Base-by-base conservation (phyloP, 2,113 vertebrate species). In the Capricornis sumatraensis region DNA sequence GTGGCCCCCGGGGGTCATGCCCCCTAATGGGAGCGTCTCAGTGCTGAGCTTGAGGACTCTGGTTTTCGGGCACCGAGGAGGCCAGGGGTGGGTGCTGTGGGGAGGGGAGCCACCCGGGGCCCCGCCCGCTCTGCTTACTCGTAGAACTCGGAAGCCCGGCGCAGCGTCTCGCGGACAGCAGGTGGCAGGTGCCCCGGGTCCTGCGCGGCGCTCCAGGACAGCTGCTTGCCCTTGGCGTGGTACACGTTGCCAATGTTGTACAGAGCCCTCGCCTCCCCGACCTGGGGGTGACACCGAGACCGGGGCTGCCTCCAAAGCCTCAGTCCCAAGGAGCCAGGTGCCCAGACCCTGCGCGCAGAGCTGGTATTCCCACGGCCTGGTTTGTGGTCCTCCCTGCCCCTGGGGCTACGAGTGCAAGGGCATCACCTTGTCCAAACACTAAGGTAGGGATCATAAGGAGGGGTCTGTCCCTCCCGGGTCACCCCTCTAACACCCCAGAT, bases 231-330 rank as follows among this genome's bases (percentile, higher is more conserved):
- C 97, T 99, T 99, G 14, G 99, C 99, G 3, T 99, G 99, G 98
- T 99, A 99, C 96, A 99, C 99, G 1, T 99, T 99, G 16, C 99
- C 99, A 1, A 99, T 99, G 94, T 99, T 99, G 97, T 99, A 99
- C 57, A 99, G 98, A 0, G 99, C 99, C 96, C 99, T 98, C 7
- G 99, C 99, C 98, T 99, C 99, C 47, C 99, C 99, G 0, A 99
- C 99, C 99, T 99, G 74, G 50, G 15, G 45, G 89, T 19, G 6
- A 43, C 55, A 67, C 19, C 7, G 0, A 27, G 30, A 15, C 25
- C 7, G 28, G 17, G 23, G 0, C 7, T 1, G 3, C 10, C 52
- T n/a, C 55, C 16, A 4, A 1, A 53, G 47, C 1, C 7, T 0
- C 3, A 19, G 16, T 28, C n/a, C 47, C 17, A 3, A 15, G 27